Conservation (phyloP, 92 coral and sea anemone species). For the Meandrina meandrites region DNA sequence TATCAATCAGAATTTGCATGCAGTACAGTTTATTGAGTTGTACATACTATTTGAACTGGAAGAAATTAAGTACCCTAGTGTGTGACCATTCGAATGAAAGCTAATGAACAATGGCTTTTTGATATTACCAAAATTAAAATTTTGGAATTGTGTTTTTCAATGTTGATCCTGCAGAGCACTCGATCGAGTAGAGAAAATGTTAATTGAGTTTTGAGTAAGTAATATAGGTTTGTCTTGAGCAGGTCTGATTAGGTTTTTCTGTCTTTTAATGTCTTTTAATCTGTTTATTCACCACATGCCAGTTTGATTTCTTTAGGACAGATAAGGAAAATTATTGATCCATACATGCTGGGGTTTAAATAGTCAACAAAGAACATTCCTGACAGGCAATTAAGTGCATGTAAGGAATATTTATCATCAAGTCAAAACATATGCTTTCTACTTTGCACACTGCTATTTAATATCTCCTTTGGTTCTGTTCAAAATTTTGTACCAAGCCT, state of each 20-base stretch:
- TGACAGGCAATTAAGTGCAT: background rate
- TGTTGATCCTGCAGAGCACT: background rate
- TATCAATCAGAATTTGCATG: background rate
- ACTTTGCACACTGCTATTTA: background rate
- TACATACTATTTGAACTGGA: no score
- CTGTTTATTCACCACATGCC: background rate
- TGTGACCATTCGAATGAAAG: background rate
- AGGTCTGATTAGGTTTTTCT: background rate
- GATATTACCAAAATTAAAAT: background rate
- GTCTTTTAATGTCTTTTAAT: background rate
- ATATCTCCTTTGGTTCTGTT: background rate
- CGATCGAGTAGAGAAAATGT: background rate
- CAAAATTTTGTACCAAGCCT: background rate
- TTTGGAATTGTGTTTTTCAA: background rate
- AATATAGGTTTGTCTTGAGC: no score
- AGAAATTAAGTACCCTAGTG: background rate
- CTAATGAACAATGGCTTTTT: background rate
- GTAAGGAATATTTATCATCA: background rate
- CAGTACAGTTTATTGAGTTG: background rate
- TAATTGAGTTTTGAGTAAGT: background rate
- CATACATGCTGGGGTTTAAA: background rate
- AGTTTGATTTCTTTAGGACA: background rate
- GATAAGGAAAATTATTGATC: background rate
- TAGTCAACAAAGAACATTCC: background rate
- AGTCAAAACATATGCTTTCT: background rate